Evolutionary conservation across 2,113 vertebrate genomes (phyloP).

Genomic region (Oncorhynchus tshawytscha): DNA sequence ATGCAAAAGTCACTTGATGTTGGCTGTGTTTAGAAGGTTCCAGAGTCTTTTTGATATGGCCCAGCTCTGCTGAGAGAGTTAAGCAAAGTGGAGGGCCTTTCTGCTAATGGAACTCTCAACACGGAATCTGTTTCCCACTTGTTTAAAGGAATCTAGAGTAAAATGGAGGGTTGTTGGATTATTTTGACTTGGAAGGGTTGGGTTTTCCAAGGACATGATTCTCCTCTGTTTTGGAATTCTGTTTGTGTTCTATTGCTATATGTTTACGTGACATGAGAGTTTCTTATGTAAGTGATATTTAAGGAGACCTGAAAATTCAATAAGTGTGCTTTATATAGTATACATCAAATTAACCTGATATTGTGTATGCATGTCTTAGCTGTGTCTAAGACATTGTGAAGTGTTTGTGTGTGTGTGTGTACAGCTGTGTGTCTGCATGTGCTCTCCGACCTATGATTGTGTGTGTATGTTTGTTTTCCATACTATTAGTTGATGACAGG

Average conservation of each 20-base stretch:
- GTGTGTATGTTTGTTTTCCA: background rate
- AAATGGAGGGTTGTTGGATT: constrained; percentile 14
- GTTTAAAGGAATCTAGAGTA: constrained; percentile 32
- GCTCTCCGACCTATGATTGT: background rate
- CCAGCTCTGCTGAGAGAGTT: background rate
- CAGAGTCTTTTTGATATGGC: constrained; percentile 17
- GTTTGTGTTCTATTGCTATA: constrained; percentile 13
- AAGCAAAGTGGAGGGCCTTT: background rate
- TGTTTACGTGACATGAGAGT: constrained; percentile 9
- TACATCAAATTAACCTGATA: background rate
- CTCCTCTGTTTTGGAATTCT: constrained; percentile 27
- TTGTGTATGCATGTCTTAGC: background rate
- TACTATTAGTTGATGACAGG: background rate
- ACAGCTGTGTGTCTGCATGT: background rate
- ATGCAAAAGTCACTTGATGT: background rate
- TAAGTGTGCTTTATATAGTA: background rate
- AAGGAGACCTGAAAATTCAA: background rate
- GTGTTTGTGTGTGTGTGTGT: background rate
- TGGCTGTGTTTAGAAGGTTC: constrained; percentile 11
- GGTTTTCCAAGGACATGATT: constrained; percentile 16
- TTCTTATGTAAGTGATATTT: background rate
- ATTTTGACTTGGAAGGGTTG: background rate
- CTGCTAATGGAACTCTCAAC: background rate
- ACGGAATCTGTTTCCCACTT: constrained; percentile 21
- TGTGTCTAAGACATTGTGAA: background rate